Base-by-base conservation (phyloP, 1,140 invertebrate genomes). In the Xylocopa sonorina region DNA sequence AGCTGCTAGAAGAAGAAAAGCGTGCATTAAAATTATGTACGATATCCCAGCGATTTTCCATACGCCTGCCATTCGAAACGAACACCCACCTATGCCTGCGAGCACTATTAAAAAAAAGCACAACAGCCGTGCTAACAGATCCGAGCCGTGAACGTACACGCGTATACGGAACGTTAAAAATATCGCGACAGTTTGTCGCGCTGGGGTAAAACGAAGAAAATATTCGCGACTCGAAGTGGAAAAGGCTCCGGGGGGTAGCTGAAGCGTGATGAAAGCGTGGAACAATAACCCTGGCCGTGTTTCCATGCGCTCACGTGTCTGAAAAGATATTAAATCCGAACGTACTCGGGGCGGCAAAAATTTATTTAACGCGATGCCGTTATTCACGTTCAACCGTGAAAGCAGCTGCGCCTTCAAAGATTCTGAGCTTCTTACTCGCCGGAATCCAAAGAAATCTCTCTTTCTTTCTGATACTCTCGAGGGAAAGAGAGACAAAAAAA, bases 341-440 rank as follows among this genome's bases (percentile, higher is more conserved):
- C 24, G n/a, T 50, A 18, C 14, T 27, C 68, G 55, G 48, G 58
- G 9, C 60, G 53, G 29, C 4, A 41, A 58, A 60, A 77, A 77
- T 71, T 69, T 77, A 38, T 77, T 77, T 71, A 77, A 60, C n/a
- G 32, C 41, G n/a, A n/a, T 24, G 6, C 10, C 34, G 46, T 74
- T 74, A 74, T 74, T 74, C 62, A 64, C 21, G 27, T 14, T 12
- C 21, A 10, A 38, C 16, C 41, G 24, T 50, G 63, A 46, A 57
- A 76, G 27, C n/a, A 5, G 3, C 10, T 38, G 1, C 1, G 10
- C 21, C 21, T 38, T 71, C 29, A 58, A 69, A 50, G 51, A 18
- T 18, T 2, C 50, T 12, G 27, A 60, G 53, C n/a, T 58, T 77
- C 74, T 77, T 77, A 77, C 21, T 75, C 3, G 62, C 10, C 32